Evolutionary conservation across 2,797 vertebrate genomes (phyloP).

Genomic region (Petrocephalus schoutedeni): DNA sequence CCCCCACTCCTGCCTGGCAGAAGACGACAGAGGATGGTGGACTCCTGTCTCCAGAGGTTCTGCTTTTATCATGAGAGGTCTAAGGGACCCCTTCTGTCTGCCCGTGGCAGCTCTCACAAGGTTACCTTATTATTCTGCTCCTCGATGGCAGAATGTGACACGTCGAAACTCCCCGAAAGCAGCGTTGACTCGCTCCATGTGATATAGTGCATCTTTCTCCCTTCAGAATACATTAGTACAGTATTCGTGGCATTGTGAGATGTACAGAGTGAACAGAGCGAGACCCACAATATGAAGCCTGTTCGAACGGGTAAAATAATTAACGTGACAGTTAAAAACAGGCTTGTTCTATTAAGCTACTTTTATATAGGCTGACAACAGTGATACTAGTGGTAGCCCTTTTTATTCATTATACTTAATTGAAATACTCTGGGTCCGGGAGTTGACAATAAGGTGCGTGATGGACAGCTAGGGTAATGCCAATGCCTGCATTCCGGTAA

Average conservation of each 20-base stretch:
- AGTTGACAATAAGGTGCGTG: background rate
- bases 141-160: constrained; percentile 32
- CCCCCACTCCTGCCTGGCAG: constrained; percentile 1
- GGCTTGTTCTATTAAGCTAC: background rate
- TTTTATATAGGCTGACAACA: background rate
- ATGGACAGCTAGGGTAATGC: background rate
- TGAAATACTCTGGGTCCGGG: constrained; percentile 30
- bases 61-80: constrained; percentile 27
- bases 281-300: background rate
- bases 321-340: background rate
- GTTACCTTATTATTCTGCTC: constrained; percentile 4
- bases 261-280: background rate
- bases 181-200: background rate
- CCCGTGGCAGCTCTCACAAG: constrained; percentile 29
- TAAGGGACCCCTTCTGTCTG: constrained; percentile 17
- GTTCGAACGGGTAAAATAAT: background rate
- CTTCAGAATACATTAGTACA: background rate
- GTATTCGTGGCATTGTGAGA: background rate
- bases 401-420: constrained; percentile 50
- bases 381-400: constrained; percentile 40
- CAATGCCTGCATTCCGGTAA: background rate
- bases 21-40: background rate
- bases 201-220: background rate
- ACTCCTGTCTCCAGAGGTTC: background rate
- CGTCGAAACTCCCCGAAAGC: constrained; percentile 15